Evolutionary conservation across 2,888 invertebrate genomes (phyloP).

Genomic region (Epiblema foenella): DNA sequence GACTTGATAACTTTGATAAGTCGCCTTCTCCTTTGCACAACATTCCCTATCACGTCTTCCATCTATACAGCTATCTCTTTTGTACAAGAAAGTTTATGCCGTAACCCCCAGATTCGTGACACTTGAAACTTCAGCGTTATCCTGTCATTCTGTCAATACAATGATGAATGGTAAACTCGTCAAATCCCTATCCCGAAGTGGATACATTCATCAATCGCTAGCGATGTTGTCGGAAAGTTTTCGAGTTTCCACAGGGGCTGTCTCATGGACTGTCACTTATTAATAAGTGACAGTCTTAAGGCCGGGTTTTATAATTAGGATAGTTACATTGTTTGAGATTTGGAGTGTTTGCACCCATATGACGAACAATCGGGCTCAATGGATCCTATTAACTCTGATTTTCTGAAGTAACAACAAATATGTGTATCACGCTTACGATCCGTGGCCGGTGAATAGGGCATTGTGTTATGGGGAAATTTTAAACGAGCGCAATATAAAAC

Average conservation of each 20-base stretch:
- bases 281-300: too few relatives aligned
- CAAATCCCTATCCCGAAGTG: background rate
- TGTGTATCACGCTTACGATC: slow-evolving; percentile 3
- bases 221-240: background rate
- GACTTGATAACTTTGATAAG: too few relatives aligned
- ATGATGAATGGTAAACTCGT: background rate
- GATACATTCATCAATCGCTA: background rate
- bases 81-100: too few relatives aligned
- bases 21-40: too few relatives aligned
- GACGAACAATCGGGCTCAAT: slow-evolving; percentile 16
- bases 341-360: slow-evolving; percentile 29
- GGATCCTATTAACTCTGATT: slow-evolving; percentile 24
- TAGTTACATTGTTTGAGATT: slow-evolving; percentile 20
- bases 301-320: too few relatives aligned
- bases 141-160: background rate
- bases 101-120: too few relatives aligned
- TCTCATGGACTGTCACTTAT: too few relatives aligned
- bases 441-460: slow-evolving; percentile 2
- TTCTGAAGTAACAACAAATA: slow-evolving; percentile 13
- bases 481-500: background rate
- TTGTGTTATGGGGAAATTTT: slow-evolving; percentile 19
- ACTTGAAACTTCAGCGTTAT: background rate
- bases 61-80: too few relatives aligned
- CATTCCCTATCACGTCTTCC: too few relatives aligned
- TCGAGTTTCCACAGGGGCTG: background rate